Conservation (phyloP, 1,140 invertebrate genomes). For the Halyomorpha halys region DNA sequence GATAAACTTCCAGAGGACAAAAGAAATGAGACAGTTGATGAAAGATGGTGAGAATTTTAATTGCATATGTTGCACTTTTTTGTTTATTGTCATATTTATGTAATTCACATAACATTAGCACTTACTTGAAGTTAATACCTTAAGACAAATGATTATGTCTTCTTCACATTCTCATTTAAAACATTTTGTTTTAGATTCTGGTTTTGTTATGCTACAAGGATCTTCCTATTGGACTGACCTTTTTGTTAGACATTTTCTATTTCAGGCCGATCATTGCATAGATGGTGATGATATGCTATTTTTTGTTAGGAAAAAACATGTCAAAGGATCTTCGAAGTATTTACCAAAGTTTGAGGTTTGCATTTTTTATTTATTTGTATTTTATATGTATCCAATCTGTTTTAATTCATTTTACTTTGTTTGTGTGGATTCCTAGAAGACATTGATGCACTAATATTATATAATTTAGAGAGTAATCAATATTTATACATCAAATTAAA, state of each 20-base stretch:
- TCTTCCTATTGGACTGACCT: constrained; percentile 93
- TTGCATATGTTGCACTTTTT: too few relatives aligned
- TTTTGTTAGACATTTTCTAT: constrained; percentile 88
- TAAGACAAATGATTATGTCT: constrained; percentile 1
- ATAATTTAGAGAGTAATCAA: too few relatives aligned
- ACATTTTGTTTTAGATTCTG: constrained; percentile 54
- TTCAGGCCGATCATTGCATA: constrained; percentile 71
- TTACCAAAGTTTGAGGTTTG: constrained; percentile 78
- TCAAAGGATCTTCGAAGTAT: constrained; percentile 72
- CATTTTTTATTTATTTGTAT: background rate
- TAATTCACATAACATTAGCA: background rate
- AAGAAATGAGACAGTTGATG: constrained; percentile 75
- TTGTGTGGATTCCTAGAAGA: too few relatives aligned
- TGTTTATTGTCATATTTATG: background rate
- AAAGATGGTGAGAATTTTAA: constrained; percentile 55
- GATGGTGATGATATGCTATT: constrained; percentile 92
- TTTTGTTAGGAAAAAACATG: constrained; percentile 85
- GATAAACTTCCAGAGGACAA: constrained; percentile 80
- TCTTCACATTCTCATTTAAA: too few relatives aligned
- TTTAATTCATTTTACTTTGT: too few relatives aligned
- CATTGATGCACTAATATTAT: too few relatives aligned
- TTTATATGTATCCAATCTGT: too few relatives aligned
- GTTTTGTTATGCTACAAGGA: constrained; percentile 80
- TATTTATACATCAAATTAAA: too few relatives aligned
- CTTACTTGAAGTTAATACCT: background rate